Evolutionary conservation across 2,888 invertebrate species (phyloP), one percentile per base, ranked within the genome.

Genomic region (Zelleria hepariella): DNA sequence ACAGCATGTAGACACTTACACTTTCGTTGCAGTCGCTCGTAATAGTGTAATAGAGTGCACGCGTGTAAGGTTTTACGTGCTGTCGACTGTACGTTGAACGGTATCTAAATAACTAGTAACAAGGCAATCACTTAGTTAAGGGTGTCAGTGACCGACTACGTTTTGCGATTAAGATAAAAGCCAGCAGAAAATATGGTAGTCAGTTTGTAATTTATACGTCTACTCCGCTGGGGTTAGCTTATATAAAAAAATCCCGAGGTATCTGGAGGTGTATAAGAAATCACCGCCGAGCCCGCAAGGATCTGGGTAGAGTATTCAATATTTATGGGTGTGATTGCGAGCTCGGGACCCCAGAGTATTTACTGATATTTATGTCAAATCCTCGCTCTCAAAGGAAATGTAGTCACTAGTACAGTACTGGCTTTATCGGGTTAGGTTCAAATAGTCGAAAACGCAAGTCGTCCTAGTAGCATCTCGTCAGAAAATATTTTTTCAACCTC

Each of bases 321-420:
- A 54, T 54, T 54, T 54, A 54, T 54, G 27, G 54, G 24, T 25
- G 10, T 54, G 54, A 54, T 54, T 54, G 27, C 25, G 26, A 26
- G 18, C 54, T 18, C 25, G 0, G 51, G 8, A 6, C 26, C 26
- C 27, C 18, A 25, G 15, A 15, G 26, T 54, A 26, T 54, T 54
- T 54, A n/a, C 26, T 6, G 27, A 53, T 54, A 25, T 54, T 54
- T 54, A 26, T 18, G 27, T 8, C 23, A 15, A 15, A 23, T 21
- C 51, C 51, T 20, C 21, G 51, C 51, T 51, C 51, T 21, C 51
- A 23, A 51, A 51, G 51, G 23, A 51, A 51, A 51, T 51, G 23
- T 51, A 51, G 51, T 23, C 10, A 51, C 18, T 51, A 18, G n/a
- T n/a, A n/a, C n/a, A n/a, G n/a, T n/a, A n/a, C n/a, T n/a, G n/a